Conservation (phyloP, 2,888 invertebrate species). For the Lepidocyrtoides sp. region DNA sequence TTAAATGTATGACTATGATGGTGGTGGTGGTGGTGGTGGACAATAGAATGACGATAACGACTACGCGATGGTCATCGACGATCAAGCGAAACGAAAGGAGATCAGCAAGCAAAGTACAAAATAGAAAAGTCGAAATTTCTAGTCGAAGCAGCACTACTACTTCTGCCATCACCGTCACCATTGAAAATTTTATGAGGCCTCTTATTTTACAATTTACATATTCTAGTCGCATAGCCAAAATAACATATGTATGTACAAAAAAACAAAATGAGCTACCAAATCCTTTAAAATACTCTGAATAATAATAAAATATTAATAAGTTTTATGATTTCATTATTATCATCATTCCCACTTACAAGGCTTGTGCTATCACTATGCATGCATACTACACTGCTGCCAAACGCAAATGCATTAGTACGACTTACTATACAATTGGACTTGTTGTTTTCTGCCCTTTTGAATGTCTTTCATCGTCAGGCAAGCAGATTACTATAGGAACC, state of each 20-base stretch:
- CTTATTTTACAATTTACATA: not conserved
- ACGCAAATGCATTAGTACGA: too few relatives aligned
- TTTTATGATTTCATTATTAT: not conserved
- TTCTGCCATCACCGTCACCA: not conserved
- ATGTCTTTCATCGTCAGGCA: too few relatives aligned
- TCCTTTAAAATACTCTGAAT: not conserved
- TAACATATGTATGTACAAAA: not conserved
- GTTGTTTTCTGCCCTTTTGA: too few relatives aligned
- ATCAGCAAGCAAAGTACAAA: not conserved
- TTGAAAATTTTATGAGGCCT: not conserved
- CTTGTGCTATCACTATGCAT: not conserved
- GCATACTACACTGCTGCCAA: too few relatives aligned
- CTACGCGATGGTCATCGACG: constrained; percentile 11
- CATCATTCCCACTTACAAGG: not conserved
- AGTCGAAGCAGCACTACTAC: not conserved
- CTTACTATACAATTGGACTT: too few relatives aligned
- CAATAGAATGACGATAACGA: constrained; percentile 21
- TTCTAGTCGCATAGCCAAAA: not conserved
- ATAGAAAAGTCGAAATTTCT: not conserved
- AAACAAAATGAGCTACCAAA: not conserved
- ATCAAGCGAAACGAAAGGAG: constrained; percentile 20
- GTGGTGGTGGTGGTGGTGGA: not conserved
- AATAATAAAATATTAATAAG: not conserved
- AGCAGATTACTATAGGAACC: too few relatives aligned
- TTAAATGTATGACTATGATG: constrained; percentile 19